Conservation (phyloP, 2,113 vertebrate species). For the Nicator chloris region DNA sequence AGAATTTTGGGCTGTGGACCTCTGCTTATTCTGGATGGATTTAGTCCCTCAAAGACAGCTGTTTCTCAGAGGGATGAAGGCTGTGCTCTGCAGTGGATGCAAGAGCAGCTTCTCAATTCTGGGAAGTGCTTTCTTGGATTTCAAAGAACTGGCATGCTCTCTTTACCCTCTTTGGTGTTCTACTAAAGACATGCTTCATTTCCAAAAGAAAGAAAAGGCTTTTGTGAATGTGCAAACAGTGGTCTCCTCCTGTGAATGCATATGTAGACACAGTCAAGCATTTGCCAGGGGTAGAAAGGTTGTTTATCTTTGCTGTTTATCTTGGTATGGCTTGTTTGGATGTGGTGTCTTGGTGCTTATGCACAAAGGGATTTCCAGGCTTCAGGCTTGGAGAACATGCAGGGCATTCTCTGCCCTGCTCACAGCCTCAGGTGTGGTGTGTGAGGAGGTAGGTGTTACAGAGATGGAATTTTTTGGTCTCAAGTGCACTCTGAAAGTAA, state of each 20-base stretch:
- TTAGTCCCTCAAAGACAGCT: not conserved
- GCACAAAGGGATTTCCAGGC: not conserved
- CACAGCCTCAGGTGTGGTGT: not conserved
- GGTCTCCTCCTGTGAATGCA: not conserved
- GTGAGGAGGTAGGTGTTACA: not conserved
- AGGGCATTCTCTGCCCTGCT: slow-evolving; percentile 18
- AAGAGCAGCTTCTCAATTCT: not conserved
- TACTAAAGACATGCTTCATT: not conserved
- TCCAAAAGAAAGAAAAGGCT: not conserved
- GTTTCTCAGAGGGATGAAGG: not conserved
- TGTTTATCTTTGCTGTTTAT: not conserved
- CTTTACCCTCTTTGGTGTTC: not conserved
- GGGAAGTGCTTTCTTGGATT: slow-evolving; percentile 11
- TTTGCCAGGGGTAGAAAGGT: not conserved
- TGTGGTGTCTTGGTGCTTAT: not conserved
- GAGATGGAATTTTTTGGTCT: not conserved
- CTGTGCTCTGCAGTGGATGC: not conserved
- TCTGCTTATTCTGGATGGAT: not conserved
- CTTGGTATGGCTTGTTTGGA: not conserved
- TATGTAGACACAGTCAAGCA: not conserved
- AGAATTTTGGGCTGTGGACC: not conserved
- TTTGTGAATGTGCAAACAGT: not conserved
- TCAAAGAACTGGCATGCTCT: not conserved
- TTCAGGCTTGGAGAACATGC: not conserved
- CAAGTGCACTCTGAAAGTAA: not conserved